A percentile compares a stretch with the other conserved stretches of the same genome.
Evolutionary conservation across 2,797 vertebrate species (phyloP).

Genomic region (Pangasius sanitwongsei): DNA sequence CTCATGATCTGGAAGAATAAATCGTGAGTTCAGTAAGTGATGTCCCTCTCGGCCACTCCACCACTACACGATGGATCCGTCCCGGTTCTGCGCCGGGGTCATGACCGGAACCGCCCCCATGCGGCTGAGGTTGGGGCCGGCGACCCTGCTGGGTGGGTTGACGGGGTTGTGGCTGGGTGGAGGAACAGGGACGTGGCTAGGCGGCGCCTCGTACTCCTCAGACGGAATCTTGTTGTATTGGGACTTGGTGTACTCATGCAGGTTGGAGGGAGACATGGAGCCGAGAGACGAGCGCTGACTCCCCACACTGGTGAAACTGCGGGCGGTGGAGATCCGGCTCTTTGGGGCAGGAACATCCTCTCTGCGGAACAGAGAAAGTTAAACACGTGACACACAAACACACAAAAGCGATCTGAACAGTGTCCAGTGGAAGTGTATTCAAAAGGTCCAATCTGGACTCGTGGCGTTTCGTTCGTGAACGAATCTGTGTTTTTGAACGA

Average conservation of each 20-base stretch:
- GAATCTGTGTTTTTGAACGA: no score
- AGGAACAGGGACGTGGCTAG: slow-evolving; percentile 78
- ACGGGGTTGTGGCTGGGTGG: slow-evolving; percentile 76
- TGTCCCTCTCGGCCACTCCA: neutral
- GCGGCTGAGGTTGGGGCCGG: slow-evolving; percentile 92
- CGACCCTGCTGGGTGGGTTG: slow-evolving; percentile 83
- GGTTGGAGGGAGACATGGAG: slow-evolving; percentile 97
- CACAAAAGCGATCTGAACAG: neutral
- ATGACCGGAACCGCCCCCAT: slow-evolving; percentile 97
- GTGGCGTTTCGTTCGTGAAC: no score
- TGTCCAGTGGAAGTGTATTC: neutral
- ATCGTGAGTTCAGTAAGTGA: neutral
- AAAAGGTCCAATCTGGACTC: no score
- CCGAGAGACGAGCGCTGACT: slow-evolving; percentile 96
- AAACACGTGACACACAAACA: neutral
- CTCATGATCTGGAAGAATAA: neutral
- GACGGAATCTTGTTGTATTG: slow-evolving; percentile 91
- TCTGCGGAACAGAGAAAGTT: slow-evolving; percentile 70
- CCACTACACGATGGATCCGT: slow-evolving; percentile 92
- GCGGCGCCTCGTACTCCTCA: slow-evolving; percentile 86
- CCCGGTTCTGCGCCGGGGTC: slow-evolving; percentile 96
- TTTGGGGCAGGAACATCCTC: slow-evolving; percentile 97
- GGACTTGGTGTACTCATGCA: slow-evolving; percentile 89
- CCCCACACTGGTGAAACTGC: slow-evolving; percentile 87
- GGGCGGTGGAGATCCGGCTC: slow-evolving; percentile 91